Evolutionary conservation across 30 jellyfish, hydroid and myxozoan genomes (phyloP), one percentile per base, ranked within the genome.

Genomic region (Catostylus mosaicus): DNA sequence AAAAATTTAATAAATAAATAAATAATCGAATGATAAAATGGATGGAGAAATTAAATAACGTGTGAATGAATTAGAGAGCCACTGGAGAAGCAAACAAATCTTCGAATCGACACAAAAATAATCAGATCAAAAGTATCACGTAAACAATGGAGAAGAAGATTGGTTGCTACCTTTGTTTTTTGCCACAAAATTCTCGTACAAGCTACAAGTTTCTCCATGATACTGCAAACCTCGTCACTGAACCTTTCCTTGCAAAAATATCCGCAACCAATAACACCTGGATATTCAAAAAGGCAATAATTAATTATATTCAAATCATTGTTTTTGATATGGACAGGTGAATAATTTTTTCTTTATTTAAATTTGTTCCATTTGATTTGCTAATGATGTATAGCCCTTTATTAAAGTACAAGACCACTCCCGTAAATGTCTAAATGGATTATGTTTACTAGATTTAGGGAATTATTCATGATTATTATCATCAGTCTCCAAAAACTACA

Each of bases 181-280:
- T 92, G 98, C 98, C 98, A 92, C 0, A 92, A 85, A 30, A 86
- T 65, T 20, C 98, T 81, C 20, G 98, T 92, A 68, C 95, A 87
- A 8, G 98, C 72, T 19, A 92, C 96, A 16, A 92, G 91, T 45
- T 73, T 64, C 22, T 33, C 35, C 24, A 90, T 83, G n/a, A 86
- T 51, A 43, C 67, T 84, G 63, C 95, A 81, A 30, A 92, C 86
- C 22, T 68, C 96, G 1, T 76, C 82, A 26, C 40, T 34, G 81
- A 92, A 92, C 16, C 96, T 43, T 73, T 35, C 88, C 36, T 88
- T 30, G 80, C 98, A 92, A 67, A 92, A 92, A 75, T 91, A 92
- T 5, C 98, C 98, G 81, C 96, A 74, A 27, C 98, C 98, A 80
- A 92, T 92, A 31, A 92, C 86, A 31, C 98, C 98, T 92, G 56